These are phyloP conservation scores for Hestina assimilis DNA, from an alignment of 1,140 invertebrate genomes.

Conservation along the genomic window DNA sequence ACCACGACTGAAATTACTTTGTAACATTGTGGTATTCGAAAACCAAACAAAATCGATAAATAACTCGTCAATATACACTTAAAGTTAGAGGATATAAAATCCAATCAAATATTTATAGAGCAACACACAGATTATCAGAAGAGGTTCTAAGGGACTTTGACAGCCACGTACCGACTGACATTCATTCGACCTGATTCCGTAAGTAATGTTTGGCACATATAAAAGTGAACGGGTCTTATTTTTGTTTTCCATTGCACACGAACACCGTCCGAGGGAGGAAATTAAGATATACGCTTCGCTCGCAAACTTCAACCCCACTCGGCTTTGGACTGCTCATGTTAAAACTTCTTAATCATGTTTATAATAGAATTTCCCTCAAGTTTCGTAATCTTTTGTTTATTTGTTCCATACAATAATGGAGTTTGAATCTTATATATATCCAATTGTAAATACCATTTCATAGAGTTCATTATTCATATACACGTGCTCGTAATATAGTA, in stretches of 20 bases:
- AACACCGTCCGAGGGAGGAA: slow-evolving; percentile 6
- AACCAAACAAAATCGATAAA: background rate
- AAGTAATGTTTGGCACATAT: slow-evolving; percentile 19
- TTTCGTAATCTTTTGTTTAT: slow-evolving; percentile 14
- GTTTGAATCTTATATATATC: background rate
- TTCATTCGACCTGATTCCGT: slow-evolving; percentile 16
- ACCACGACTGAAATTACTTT: too few relatives aligned
- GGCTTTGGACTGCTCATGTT: slow-evolving; percentile 24
- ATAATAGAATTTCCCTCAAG: slow-evolving; percentile 24
- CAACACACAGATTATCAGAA: slow-evolving; percentile 8
- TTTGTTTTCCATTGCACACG: slow-evolving; percentile 20
- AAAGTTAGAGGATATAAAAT: background rate
- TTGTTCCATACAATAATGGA: background rate
- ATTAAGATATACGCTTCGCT: slow-evolving; percentile 24
- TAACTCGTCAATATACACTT: background rate
- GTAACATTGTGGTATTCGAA: background rate
- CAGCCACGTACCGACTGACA: slow-evolving; percentile 20
- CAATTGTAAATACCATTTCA: too few relatives aligned
- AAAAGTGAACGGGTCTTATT: slow-evolving; percentile 11
- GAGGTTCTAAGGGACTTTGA: slow-evolving; percentile 1
- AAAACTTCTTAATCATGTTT: slow-evolving; percentile 27
- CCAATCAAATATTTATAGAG: slow-evolving; percentile 3
- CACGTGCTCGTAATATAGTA: too few relatives aligned
- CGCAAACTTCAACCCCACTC: slow-evolving; percentile 15
- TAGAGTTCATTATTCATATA: too few relatives aligned